Evolutionary conservation across 2,113 vertebrate species (phyloP), one percentile per base, ranked within the genome.

Genomic region (Hyla sarda): DNA sequence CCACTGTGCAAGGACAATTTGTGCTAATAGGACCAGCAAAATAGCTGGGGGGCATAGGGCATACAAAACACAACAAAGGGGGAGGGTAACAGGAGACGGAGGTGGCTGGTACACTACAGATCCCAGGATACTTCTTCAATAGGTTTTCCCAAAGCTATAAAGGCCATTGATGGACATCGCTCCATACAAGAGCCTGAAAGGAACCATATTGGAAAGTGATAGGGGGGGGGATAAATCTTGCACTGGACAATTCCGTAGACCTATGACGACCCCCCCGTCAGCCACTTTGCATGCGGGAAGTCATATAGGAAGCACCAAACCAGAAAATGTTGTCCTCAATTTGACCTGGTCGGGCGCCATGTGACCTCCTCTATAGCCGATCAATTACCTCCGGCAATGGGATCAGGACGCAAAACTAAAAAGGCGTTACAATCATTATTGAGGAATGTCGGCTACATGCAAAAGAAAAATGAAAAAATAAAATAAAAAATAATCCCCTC

Each of bases 281-380:
- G 48, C 28, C 30, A 17, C 48, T 71, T 23, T 1, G 16, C 48
- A 77, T 50, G 73, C 3, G 21, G 48, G 41, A 47, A 25, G 47
- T 48, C 13, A 54, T 37, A 54, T 23, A 56, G 21, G 52, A 56
- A 14, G 16, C 76, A 23, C 19, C 76, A 79, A 25, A 30, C 73
- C 47, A 76, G 77, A 41, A 41, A 79, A 60, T 13, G 54, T 21
- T 84, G 82, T 75, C 82, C 82, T 84, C 34, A 62, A 37, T 8
- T 12, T 60, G 82, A 84, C 82, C 82, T 30, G 54, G 48, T 28
- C 54, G 74, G 69, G 3, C 14, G 6, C 28, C 69, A 60, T 41
- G 82, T 41, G 69, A 60, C n/a, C 34, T 12, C 12, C 34, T 60
- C 14, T 32, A 41, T 1, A 32, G 7, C n/a, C 75, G 82, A 84